phyloP scores from a whole-genome alignment of 2,797 vertebrate species.

The Semotilus atromaculatus region DNA sequence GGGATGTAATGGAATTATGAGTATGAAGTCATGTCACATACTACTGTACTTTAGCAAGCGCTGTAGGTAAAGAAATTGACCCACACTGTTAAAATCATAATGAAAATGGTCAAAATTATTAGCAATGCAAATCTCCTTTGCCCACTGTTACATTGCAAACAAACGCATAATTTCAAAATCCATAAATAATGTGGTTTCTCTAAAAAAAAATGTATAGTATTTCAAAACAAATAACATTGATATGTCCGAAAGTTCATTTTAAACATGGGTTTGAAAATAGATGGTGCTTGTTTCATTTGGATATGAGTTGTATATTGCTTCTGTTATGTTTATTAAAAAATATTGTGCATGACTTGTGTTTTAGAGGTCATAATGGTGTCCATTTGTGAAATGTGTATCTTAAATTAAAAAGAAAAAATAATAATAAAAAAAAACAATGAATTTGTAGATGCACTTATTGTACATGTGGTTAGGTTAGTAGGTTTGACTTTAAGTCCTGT shows the following conservation, averaged over 20 bases:
- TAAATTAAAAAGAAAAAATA: constrained; percentile 81
- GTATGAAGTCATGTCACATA: constrained; percentile 83
- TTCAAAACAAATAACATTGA: constrained; percentile 79
- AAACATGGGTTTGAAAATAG: constrained; percentile 87
- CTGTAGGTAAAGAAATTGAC: constrained; percentile 75
- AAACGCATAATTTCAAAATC: constrained; percentile 62
- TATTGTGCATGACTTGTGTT: constrained; percentile 95
- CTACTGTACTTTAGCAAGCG: constrained; percentile 83
- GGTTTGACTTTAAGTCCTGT: constrained; percentile 84
- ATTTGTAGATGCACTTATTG: constrained; percentile 96
- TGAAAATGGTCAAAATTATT: constrained; percentile 72
- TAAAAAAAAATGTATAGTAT: constrained; percentile 84
- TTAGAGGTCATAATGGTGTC: constrained; percentile 96
- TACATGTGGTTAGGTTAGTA: constrained; percentile 90
- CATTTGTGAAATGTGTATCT: constrained; percentile 92
- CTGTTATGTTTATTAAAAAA: constrained; percentile 94
- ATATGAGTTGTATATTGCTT: constrained; percentile 96
- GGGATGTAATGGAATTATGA: constrained; percentile 70
- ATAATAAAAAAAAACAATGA: constrained; percentile 77
- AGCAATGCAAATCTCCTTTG: constrained; percentile 71
- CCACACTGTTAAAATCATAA: constrained; percentile 70
- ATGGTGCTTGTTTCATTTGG: constrained; percentile 90
- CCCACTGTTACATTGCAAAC: constrained; percentile 82
- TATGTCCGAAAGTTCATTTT: constrained; percentile 81
- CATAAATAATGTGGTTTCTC: constrained; percentile 73